A percentile compares a stretch with the other conserved stretches of the same genome.
Conservation (phyloP, 2,888 invertebrate genomes). For the Drosophila recens region DNA sequence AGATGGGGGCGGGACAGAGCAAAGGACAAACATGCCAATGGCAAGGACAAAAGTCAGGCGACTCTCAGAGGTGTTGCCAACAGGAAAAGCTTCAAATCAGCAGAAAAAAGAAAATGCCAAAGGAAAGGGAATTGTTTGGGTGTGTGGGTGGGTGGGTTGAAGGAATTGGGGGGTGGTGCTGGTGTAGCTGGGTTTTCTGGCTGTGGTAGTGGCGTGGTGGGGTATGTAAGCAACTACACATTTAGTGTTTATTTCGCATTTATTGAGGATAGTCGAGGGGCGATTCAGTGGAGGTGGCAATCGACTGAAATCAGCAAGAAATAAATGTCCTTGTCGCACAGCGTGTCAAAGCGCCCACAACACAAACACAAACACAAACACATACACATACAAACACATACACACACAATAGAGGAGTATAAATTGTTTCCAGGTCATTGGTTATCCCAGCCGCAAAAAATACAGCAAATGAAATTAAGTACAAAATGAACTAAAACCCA, state of each 20-base stretch:
- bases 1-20: slow-evolving; percentile 14
- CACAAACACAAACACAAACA: slow-evolving; percentile 2
- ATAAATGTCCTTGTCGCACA: slow-evolving; percentile 75
- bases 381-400: slow-evolving; percentile 1
- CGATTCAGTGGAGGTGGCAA: slow-evolving; percentile 24
- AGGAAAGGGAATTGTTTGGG: slow-evolving; percentile 9
- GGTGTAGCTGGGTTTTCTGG: neutral
- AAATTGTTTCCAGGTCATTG: slow-evolving; percentile 80
- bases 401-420: slow-evolving; percentile 59
- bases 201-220: no score
- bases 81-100: slow-evolving; percentile 78
- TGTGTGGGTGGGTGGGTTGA: neutral
- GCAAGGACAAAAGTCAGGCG: slow-evolving; percentile 73
- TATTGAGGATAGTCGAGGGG: slow-evolving; percentile 62
- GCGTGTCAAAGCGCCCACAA: slow-evolving; percentile 55
- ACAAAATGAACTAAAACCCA: slow-evolving; percentile 58
- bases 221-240: slow-evolving; percentile 64
- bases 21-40: slow-evolving; percentile 75
- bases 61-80: slow-evolving; percentile 74
- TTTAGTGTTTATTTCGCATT: slow-evolving; percentile 80
- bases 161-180: neutral
- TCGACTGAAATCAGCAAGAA: slow-evolving; percentile 79
- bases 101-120: slow-evolving; percentile 49
- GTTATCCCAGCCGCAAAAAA: slow-evolving; percentile 75
- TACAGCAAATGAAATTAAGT: slow-evolving; percentile 74